phyloP scores from a whole-genome alignment of 2,888 invertebrate genomes.

The Strigamia maritima region DNA sequence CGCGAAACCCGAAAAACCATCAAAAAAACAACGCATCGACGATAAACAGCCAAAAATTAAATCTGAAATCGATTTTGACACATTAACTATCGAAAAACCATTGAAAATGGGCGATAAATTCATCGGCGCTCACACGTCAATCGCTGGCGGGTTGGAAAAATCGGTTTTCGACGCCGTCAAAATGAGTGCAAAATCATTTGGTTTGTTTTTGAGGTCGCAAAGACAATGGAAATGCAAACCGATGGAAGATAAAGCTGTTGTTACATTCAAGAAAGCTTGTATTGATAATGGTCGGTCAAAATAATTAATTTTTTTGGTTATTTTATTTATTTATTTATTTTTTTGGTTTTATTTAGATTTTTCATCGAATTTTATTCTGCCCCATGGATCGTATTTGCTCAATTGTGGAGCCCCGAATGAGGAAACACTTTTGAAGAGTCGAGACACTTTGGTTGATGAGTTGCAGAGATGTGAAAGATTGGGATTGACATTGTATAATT shows the following conservation, averaged over 20 bases:
- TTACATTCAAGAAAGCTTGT: conserved; percentile 48
- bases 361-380: conserved; percentile 48
- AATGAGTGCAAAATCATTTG: conserved; percentile 51
- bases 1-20: not conserved
- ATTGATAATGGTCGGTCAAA: not conserved
- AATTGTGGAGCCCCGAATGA: conserved; percentile 54
- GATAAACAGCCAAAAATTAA: not conserved
- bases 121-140: conserved; percentile 16
- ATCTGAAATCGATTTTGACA: not conserved
- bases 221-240: conserved; percentile 51
- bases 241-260: conserved; percentile 47
- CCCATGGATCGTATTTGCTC: conserved; percentile 55
- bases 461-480: conserved; percentile 54
- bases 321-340: not conserved
- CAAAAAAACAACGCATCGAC: not conserved
- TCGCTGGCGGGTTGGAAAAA: conserved; percentile 47
- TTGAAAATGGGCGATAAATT: conserved; percentile 8
- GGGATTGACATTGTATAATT: conserved; percentile 54
- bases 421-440: conserved; percentile 51
- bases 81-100: not conserved
- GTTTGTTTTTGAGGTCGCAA: conserved; percentile 51
- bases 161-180: conserved; percentile 49
- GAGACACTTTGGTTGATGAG: conserved; percentile 53
- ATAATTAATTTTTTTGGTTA: too few species aligned
- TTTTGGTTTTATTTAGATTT: conserved; percentile 45